A percentile compares a stretch with the other conserved stretches of the same genome.
These are phyloP conservation scores for Coturnix japonica DNA, from an alignment of 2,113 vertebrate genomes.

Conservation along the genomic window DNA sequence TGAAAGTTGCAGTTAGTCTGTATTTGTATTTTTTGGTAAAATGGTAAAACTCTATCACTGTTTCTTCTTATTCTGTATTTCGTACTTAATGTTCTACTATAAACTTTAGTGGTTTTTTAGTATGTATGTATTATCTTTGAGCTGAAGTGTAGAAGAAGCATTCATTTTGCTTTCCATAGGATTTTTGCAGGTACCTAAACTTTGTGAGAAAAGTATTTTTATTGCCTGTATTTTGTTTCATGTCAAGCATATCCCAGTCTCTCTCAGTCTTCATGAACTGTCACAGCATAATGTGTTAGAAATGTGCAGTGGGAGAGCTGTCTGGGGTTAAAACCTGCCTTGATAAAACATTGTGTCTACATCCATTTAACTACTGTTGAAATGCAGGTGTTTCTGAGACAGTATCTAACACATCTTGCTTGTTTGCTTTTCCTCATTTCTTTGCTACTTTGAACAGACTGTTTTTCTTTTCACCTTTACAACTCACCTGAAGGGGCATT, in stretches of 20 bases:
- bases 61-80: not conserved
- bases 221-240: not conserved
- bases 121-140: not conserved
- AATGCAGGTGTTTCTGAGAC: not conserved
- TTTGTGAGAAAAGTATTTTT: not conserved
- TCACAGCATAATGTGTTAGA: not conserved
- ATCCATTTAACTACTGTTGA: not conserved
- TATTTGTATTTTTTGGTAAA: not conserved
- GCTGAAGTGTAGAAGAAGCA: not conserved
- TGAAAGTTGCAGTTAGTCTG: not conserved
- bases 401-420: not conserved
- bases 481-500: constrained; percentile 66
- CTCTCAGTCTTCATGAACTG: not conserved
- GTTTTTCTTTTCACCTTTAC: constrained; percentile 47
- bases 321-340: not conserved
- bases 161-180: not conserved
- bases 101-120: not conserved
- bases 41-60: fast-evolving
- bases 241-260: not conserved
- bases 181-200: not conserved
- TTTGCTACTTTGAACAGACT: constrained; percentile 2
- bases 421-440: not conserved
- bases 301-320: not conserved
- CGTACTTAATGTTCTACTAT: not conserved
- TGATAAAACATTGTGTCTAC: not conserved